phyloP scores from a whole-genome alignment of 2,113 vertebrate species.

The Cheirogaleus medius region DNA sequence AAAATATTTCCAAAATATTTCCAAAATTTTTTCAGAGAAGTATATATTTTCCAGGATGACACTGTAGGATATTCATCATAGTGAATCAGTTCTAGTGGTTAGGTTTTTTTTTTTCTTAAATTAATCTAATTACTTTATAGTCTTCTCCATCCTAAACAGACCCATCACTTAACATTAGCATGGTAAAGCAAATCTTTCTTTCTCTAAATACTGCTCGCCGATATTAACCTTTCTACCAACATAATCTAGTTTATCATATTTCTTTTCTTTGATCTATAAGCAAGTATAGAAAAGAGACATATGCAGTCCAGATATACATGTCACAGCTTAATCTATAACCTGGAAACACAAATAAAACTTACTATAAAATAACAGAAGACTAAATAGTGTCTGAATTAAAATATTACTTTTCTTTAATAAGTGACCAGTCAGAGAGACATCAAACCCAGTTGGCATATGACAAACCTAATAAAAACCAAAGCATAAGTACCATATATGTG shows the following conservation, averaged over 20 bases:
- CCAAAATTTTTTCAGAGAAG: no score
- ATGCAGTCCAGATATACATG: background rate
- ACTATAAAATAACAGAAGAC: background rate
- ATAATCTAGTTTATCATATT: background rate
- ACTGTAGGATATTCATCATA: background rate
- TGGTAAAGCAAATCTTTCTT: slow-evolving; percentile 29
- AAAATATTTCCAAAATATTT: no score
- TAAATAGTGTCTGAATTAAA: background rate
- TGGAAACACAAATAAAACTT: background rate
- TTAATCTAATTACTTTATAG: background rate
- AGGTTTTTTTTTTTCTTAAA: background rate
- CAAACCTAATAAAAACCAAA: background rate
- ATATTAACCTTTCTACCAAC: background rate
- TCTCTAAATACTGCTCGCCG: slow-evolving; percentile 20
- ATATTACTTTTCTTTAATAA: background rate
- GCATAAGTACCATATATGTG: background rate
- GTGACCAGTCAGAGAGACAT: background rate
- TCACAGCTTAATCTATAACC: background rate
- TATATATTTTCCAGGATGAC: background rate
- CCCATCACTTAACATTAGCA: background rate
- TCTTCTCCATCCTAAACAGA: background rate
- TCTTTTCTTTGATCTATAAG: background rate
- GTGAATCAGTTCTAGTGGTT: background rate
- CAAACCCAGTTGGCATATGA: background rate
- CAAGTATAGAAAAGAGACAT: slow-evolving; percentile 4